Evolutionary conservation across 2,888 invertebrate genomes (phyloP).

Genomic region (Hirudinaria manillensis): DNA sequence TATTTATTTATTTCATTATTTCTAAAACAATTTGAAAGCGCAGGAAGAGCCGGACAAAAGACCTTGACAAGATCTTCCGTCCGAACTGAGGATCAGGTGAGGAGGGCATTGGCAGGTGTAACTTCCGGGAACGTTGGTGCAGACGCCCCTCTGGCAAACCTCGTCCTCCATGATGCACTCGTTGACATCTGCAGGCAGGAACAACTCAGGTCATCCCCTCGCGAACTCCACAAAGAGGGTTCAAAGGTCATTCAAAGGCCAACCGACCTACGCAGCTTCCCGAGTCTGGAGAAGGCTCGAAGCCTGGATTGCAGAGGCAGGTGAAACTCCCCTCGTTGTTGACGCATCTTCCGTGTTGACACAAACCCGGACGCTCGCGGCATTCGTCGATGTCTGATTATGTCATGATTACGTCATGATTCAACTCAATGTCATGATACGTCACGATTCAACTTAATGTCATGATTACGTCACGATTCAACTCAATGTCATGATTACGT

Average conservation of each 20-base stretch:
- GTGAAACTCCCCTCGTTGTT: conserved; percentile 57
- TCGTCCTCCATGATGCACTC: conserved; percentile 70
- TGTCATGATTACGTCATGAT: background rate
- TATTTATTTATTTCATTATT: background rate
- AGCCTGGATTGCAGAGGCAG: conserved; percentile 67
- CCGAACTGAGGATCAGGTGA: conserved; percentile 73
- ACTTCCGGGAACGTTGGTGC: conserved; percentile 71
- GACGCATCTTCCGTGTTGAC: conserved; percentile 42
- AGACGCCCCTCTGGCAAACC: conserved; percentile 72
- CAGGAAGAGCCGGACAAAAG: conserved; percentile 34
- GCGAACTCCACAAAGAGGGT: background rate
- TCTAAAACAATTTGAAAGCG: too few relatives aligned
- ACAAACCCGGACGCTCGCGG: conserved; percentile 39
- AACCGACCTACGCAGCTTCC: conserved; percentile 56
- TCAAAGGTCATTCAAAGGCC: background rate
- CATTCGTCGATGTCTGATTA: conserved; percentile 43
- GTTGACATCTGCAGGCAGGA: conserved; percentile 64
- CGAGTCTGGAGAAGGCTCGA: conserved; percentile 60
- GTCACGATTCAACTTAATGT: too few relatives aligned
- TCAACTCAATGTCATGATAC: too few relatives aligned
- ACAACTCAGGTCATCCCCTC: background rate
- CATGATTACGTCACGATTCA: too few relatives aligned
- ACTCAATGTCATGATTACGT: too few relatives aligned
- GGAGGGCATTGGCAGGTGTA: conserved; percentile 75
- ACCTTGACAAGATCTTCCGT: conserved; percentile 70